Evolutionary conservation across 2,113 vertebrate species (phyloP), one percentile per base, ranked within the genome.

Genomic region (Syngnathus scovelli): DNA sequence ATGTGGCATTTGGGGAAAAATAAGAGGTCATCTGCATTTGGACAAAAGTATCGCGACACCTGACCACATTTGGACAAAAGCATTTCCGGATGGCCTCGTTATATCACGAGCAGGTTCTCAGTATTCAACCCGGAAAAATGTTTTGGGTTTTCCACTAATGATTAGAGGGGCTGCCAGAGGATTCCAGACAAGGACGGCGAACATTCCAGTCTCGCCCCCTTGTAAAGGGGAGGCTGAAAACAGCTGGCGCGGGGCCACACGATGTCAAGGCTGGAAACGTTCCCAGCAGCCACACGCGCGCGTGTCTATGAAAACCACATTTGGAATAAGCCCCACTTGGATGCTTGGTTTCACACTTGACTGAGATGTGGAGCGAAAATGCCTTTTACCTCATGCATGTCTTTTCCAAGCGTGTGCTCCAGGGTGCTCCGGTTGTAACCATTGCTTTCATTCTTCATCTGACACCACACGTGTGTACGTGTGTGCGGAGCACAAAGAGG

Each of bases 121-220:
- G 2, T 27, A 2, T 9, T 43, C 12, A 43, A 43, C 11, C 2
- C 12, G 1, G 13, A 21, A 54, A 54, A 15, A 56, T 6, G 5
- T 56, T 56, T 54, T 6, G 21, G 21, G 9, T 4, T 54, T 21
- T 56, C 1, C 27, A 13, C 23, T 15, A 6, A 4, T 36, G 33
- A 64, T 64, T 36, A 64, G 44, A 64, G 9, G 27, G 27, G 9
- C 13, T 43, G 12, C 9, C 36, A n/a, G 38, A 13, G 54, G 49
- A 71, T 68, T 65, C 58, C 58, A 33, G 65, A 71, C 15, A 59
- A 41, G 0, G 39, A 51, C 65, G 66, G 5, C 1, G 27, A 68
- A 9, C 89, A 91, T 90, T 90, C 88, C 89, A 70, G 67, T 68
- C 74, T 77, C 56, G 75, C 85, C 89, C 81, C 69, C 63, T 87